These are phyloP conservation scores for Drosophila nr. perissopoda DNA, from an alignment of 2,888 invertebrate species.

Conservation along the genomic window DNA sequence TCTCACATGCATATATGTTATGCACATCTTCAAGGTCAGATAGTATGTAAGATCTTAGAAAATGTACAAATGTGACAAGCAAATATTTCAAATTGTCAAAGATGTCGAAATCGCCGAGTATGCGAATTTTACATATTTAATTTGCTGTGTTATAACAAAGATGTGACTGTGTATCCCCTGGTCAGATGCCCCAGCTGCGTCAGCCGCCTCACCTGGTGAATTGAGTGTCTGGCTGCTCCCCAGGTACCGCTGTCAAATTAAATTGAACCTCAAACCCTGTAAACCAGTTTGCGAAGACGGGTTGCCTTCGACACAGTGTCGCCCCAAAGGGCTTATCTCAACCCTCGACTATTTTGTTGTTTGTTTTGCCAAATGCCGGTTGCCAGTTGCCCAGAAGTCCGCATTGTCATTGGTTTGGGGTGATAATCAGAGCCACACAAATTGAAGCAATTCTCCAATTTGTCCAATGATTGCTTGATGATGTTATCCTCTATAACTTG, in stretches of 20 bases:
- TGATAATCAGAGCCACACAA: conserved; percentile 12
- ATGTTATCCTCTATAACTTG: neutral
- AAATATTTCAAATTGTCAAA: conserved; percentile 3
- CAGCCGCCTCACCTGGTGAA: conserved; percentile 3
- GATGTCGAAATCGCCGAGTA: neutral
- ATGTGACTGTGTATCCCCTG: neutral
- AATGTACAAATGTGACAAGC: neutral
- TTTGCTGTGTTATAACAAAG: neutral
- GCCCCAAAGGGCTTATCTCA: conserved; percentile 7
- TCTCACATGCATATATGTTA: neutral
- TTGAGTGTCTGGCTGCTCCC: conserved; percentile 29
- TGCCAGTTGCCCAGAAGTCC: conserved; percentile 18
- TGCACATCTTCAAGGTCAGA: neutral
- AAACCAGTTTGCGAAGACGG: conserved; percentile 8
- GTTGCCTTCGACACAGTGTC: neutral
- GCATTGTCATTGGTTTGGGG: conserved; percentile 14
- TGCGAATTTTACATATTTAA: neutral
- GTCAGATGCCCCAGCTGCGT: neutral
- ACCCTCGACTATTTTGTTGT: neutral
- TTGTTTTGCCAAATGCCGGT: conserved; percentile 17
- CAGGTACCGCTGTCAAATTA: conserved; percentile 42
- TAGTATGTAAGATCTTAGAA: neutral
- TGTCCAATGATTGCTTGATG: conserved; percentile 1
- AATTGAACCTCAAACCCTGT: conserved; percentile 51
- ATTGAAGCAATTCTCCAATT: neutral